A percentile compares a stretch with the other conserved stretches of the same genome.
phyloP scores from a whole-genome alignment of 2,888 invertebrate genomes.

The Ariolimax columbianus region DNA sequence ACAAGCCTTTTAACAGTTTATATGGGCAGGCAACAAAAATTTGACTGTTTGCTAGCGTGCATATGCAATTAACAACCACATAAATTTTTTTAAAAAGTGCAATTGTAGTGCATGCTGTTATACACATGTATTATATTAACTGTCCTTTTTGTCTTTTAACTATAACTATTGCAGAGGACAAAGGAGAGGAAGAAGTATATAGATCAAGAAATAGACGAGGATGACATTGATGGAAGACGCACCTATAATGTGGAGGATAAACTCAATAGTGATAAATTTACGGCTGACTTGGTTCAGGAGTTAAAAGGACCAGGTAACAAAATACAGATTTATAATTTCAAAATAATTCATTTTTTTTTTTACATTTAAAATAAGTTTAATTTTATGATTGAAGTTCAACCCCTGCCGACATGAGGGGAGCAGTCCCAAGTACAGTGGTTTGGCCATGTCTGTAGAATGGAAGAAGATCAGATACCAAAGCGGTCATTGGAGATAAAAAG shows the following conservation, averaged over 20 bases:
- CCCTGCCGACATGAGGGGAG: no score
- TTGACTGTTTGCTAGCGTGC: no score
- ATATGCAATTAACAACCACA: no score
- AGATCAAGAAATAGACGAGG: constrained; percentile 92
- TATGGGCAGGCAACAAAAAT: no score
- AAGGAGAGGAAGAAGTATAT: constrained; percentile 95
- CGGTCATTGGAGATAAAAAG: no score
- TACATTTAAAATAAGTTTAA: neutral
- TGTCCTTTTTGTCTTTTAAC: neutral
- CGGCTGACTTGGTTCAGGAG: constrained; percentile 87
- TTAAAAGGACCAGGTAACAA: constrained; percentile 86
- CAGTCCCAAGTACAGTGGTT: no score
- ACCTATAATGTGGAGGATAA: constrained; percentile 95
- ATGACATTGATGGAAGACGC: constrained; percentile 89
- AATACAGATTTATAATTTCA: neutral
- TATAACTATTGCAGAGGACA: constrained; percentile 80
- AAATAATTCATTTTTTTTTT: neutral
- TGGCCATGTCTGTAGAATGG: no score
- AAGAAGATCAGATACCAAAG: no score
- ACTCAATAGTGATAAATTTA: constrained; percentile 88
- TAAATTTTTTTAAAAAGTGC: no score
- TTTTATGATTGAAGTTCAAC: no score
- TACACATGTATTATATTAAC: neutral
- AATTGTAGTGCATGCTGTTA: neutral
- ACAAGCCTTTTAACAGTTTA: no score